Percentiles rank a stretch among this genome's conserved stretches.
Evolutionary conservation across 2,113 vertebrate species (phyloP).

Genomic region (Tichodroma muraria): DNA sequence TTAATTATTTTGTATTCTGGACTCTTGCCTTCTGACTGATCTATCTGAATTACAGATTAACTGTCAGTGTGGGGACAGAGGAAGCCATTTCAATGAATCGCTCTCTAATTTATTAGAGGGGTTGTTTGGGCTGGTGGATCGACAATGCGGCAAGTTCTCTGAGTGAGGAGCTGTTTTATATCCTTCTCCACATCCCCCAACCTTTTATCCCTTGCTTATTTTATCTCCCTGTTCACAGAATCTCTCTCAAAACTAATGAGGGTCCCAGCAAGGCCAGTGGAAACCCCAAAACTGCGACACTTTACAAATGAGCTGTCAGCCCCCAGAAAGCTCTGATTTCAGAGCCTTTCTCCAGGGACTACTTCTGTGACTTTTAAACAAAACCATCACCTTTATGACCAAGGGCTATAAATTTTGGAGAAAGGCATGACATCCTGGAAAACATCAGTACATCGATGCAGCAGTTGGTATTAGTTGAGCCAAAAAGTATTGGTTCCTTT

Average conservation of each 20-base stretch:
- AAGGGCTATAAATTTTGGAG: neutral
- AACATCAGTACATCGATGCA: neutral
- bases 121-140: conserved; percentile 36
- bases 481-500: neutral
- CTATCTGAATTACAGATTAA: conserved; percentile 71
- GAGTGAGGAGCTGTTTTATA: neutral
- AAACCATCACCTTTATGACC: neutral
- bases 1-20: conserved; percentile 59
- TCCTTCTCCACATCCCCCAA: neutral
- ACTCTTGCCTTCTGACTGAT: conserved; percentile 57
- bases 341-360: neutral
- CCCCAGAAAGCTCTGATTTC: neutral
- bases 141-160: neutral
- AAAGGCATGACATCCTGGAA: neutral
- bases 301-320: neutral
- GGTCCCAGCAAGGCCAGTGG: neutral
- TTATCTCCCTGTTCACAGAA: neutral
- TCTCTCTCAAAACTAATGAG: neutral
- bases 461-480: neutral
- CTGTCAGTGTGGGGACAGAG: conserved; percentile 45
- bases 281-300: neutral
- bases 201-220: neutral
- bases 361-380: neutral
- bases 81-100: conserved; percentile 63
- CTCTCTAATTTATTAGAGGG: conserved; percentile 62